phyloP scores from a whole-genome alignment of 2,113 vertebrate species.

The Brachyistius frenatus region DNA sequence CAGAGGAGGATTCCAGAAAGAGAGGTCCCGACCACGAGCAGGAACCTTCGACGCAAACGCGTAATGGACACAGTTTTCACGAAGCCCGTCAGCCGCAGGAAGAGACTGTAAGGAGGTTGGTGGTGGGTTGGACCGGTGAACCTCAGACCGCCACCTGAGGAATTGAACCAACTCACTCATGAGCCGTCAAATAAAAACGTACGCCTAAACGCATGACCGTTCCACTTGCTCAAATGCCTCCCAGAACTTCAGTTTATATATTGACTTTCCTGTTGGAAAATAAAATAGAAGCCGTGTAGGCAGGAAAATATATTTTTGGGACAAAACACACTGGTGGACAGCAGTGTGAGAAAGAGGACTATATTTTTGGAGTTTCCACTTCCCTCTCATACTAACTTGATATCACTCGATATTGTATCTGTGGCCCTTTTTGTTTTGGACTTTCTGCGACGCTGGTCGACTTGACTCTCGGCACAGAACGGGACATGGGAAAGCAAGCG shows the following conservation, averaged over 20 bases:
- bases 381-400: slow-evolving; percentile 44
- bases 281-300: slow-evolving; percentile 24
- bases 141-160: slow-evolving; percentile 48
- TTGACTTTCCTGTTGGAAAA: slow-evolving; percentile 35
- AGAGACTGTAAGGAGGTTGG: slow-evolving; percentile 85
- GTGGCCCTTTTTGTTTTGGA: slow-evolving; percentile 55
- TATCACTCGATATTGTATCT: slow-evolving; percentile 29
- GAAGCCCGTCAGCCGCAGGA: slow-evolving; percentile 92
- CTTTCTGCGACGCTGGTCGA: not conserved
- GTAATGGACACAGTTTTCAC: slow-evolving; percentile 87
- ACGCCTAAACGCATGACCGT: slow-evolving; percentile 22
- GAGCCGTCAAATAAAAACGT: slow-evolving; percentile 37
- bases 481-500: slow-evolving; percentile 27
- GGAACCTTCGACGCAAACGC: slow-evolving; percentile 83
- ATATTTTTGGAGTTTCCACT: slow-evolving; percentile 72
- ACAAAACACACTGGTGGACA: slow-evolving; percentile 40
- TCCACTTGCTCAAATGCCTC: slow-evolving; percentile 49
- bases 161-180: slow-evolving; percentile 2
- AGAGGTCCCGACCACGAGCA: slow-evolving; percentile 69
- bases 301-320: slow-evolving; percentile 58
- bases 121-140: slow-evolving; percentile 27
- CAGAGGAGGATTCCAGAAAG: slow-evolving; percentile 67
- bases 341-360: slow-evolving; percentile 55
- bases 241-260: slow-evolving; percentile 36
- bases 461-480: slow-evolving; percentile 38